Evolutionary conservation across 1,140 invertebrate genomes (phyloP), one percentile per base, ranked within the genome.

Genomic region (Diabrotica virgifera): DNA sequence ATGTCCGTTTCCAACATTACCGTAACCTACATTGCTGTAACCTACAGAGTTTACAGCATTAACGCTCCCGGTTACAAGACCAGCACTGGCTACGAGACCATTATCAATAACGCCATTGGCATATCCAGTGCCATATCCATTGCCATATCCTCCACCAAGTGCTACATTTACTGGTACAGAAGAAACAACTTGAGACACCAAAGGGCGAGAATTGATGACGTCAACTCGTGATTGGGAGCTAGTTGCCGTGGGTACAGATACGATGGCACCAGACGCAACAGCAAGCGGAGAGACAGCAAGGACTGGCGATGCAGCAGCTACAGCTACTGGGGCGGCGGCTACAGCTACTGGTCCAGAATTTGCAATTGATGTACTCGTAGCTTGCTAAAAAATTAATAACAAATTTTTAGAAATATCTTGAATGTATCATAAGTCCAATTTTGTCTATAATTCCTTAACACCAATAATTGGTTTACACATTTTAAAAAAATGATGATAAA

Each of bases 161-260:
- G 59, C 38, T 6, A 53, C 8, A 11, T 59, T 24, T 6, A 62
- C 59, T 52, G 59, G 50, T 36, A 62, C n/a, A 5, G 50, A 52
- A 36, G 59, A 52, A 13, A 62, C 36, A 11, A 62, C 51, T 36
- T 62, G 59, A 40, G 36, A 37, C 7, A 59, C 58, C 5, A 59
- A 38, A 12, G 58, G 58, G 11, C 24, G 13, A 6, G 59, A 9
- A 36, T 53, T 52, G 13, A 62, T 53, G 11, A 62, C 50, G 9
- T 62, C 59, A 36, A 62, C 51, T 53, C 59, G 46, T 7, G 59
- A 52, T 24, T 62, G 59, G 24, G 59, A 62, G 37, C 59, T 62
- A 40, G 59, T 62, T 36, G 59, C 50, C 14, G 50, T 37, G 4
- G 59, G 59, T 51, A 53, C 51, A 11, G 59, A 24, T n/a, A n/a